Base-by-base conservation (phyloP, 2,113 vertebrate species). In the Otis tarda region DNA sequence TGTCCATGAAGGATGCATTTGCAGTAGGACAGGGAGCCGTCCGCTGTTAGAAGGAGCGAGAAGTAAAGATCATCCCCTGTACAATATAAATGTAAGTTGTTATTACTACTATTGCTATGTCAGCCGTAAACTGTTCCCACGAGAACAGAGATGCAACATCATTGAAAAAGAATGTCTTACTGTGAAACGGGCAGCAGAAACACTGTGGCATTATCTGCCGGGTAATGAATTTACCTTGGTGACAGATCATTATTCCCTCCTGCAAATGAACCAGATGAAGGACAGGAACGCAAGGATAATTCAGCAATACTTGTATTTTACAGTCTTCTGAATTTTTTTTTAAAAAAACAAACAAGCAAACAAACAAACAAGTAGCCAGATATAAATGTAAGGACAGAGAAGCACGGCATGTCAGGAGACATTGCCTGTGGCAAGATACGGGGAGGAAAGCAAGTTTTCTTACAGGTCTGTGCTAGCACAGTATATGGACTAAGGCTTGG, bases 171-270 rank as follows among this genome's bases (percentile, higher is more conserved):
- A 64, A 50, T 79, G 83, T 93, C 93, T 96, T 90, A 88, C 97
- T 96, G 93, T 94, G 96, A 97, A 96, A 95, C 56, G 85, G 96
- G 93, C 90, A 92, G 89, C 87, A 93, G 83, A 82, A 94, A 90
- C 94, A 85, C 75, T 93, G 93, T 80, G 92, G 92, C 97, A 94
- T 89, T 97, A 97, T 97, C 93, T 97, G 93, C 28, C 1, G 47
- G 91, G 96, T 96, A 94, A 96, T 97, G 97, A 97, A 97, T 97
- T 98, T 96, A 97, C 97, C 97, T 97, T 94, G 93, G 84, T 95
- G 95, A 96, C 95, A 97, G 96, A 96, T 96, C 94, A 93, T 97
- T 96, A 96, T 96, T 90, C 96, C 90, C 93, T 96, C 81, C 96
- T 88, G 57, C 93, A 96, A 93, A 96, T 87, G 93, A 97, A 94